phyloP scores from a whole-genome alignment of 2,113 vertebrate species.

The Albula glossodonta region DNA sequence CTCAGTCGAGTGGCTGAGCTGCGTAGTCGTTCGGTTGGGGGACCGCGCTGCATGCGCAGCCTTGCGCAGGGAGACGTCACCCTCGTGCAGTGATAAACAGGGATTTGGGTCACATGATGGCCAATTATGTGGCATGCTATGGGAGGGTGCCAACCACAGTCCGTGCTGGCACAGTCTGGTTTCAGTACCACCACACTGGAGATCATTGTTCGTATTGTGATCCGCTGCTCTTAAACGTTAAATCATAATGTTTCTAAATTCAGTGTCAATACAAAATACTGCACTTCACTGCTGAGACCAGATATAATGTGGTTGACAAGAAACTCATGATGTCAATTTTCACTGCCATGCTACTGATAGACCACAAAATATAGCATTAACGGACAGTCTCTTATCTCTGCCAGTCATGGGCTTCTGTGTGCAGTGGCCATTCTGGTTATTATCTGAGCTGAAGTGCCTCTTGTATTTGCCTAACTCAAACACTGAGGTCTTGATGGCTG shows the following conservation, averaged over 20 bases:
- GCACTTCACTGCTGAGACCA: background rate
- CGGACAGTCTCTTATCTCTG: conserved; percentile 13
- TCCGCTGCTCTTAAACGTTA: background rate
- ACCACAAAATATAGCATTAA: background rate
- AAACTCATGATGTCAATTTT: background rate
- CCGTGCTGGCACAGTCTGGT: background rate
- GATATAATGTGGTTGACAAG: background rate
- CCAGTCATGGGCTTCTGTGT: conserved; percentile 50
- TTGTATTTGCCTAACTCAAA: background rate
- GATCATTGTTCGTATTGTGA: background rate
- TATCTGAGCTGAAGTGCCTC: background rate
- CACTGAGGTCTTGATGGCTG: background rate
- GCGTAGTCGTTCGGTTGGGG: background rate
- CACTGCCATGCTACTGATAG: background rate
- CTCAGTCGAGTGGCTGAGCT: background rate
- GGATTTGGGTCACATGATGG: no score
- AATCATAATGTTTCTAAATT: background rate
- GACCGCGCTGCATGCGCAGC: background rate
- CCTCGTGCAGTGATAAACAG: no score
- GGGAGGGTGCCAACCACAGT: background rate
- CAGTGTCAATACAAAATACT: background rate
- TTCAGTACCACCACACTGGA: background rate
- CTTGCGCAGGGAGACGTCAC: background rate
- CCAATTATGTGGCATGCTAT: no score
- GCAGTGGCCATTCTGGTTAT: background rate